These are phyloP conservation scores for Calonectris borealis DNA, from an alignment of 2,113 vertebrate genomes.

Conservation along the genomic window DNA sequence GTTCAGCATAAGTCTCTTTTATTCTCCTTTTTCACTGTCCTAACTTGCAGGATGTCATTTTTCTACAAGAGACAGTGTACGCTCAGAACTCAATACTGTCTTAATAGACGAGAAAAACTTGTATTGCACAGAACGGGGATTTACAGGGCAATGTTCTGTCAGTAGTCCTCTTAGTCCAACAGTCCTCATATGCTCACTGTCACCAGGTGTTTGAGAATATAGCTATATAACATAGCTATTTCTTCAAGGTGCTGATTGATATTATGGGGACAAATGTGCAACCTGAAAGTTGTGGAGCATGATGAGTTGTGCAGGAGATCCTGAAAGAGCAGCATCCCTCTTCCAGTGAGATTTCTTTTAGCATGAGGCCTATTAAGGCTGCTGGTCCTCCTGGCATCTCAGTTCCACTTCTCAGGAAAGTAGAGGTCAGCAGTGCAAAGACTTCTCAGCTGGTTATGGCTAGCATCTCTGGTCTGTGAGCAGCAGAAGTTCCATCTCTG, in stretches of 20 bases:
- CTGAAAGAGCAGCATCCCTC: neutral
- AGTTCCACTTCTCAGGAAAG: neutral
- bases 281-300: neutral
- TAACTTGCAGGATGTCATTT: neutral
- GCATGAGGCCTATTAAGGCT: neutral
- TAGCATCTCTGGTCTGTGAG: neutral
- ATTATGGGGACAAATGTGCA: neutral
- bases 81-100: neutral
- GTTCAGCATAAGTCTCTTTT: neutral
- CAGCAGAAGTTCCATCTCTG: neutral
- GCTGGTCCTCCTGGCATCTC: neutral
- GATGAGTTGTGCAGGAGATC: neutral
- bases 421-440: neutral
- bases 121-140: neutral
- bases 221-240: neutral
- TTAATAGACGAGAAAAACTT: neutral
- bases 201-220: neutral
- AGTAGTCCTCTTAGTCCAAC: neutral
- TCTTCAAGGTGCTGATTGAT: neutral
- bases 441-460: rapidly evolving
- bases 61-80: neutral
- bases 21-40: neutral
- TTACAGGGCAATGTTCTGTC: neutral
- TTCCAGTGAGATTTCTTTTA: neutral
- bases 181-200: neutral